phyloP scores from a whole-genome alignment of 2,113 vertebrate genomes.

The Xyrauchen texanus region DNA sequence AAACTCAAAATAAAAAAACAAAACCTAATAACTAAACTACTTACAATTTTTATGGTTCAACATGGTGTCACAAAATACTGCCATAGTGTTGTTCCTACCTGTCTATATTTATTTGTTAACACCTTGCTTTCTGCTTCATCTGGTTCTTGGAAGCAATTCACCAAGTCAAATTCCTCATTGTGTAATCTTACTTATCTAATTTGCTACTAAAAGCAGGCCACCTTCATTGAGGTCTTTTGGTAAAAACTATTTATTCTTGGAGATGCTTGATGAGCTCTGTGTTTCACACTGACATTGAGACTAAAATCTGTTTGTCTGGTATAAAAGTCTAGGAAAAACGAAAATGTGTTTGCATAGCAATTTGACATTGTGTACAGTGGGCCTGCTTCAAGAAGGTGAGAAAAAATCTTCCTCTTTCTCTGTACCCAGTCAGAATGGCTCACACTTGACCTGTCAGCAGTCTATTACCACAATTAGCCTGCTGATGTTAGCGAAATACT shows the following conservation, averaged over 20 bases:
- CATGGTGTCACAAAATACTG: too few relatives aligned
- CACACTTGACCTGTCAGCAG: conserved; percentile 60
- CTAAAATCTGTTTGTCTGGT: conserved; percentile 41
- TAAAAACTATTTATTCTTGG: neutral
- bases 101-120: too few relatives aligned
- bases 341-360: conserved; percentile 55
- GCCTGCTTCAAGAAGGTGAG: neutral
- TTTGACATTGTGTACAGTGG: conserved; percentile 39
- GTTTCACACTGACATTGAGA: neutral
- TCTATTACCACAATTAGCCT: conserved; percentile 59
- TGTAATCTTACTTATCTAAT: too few relatives aligned
- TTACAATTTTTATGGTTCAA: too few relatives aligned
- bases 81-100: too few relatives aligned
- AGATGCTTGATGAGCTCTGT: conserved; percentile 5
- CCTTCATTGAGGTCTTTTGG: neutral
- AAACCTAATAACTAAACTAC: too few relatives aligned
- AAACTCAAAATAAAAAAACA: too few relatives aligned
- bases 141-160: too few relatives aligned
- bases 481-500: conserved; percentile 60
- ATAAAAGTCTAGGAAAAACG: conserved; percentile 49
- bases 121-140: too few relatives aligned
- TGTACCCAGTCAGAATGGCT: conserved; percentile 41
- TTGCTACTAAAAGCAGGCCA: neutral
- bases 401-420: conserved; percentile 7
- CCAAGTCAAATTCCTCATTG: too few relatives aligned